Conservation (phyloP, 2,113 vertebrate species). For the Diadophis punctatus region DNA sequence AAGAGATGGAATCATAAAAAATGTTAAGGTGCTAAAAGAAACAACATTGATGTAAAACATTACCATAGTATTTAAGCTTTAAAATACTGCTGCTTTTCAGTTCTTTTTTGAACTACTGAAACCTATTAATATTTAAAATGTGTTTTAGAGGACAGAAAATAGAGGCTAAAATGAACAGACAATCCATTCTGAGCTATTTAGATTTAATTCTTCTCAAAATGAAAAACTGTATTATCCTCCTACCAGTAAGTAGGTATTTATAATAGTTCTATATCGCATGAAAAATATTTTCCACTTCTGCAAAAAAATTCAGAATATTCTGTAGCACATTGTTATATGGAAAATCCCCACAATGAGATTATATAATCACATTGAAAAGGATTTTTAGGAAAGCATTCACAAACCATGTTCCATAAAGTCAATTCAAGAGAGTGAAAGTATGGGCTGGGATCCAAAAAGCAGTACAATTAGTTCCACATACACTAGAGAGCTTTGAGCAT, state of each 20-base stretch:
- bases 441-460: background rate
- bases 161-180: background rate
- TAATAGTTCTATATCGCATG: conserved; percentile 15
- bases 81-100: conserved; percentile 53
- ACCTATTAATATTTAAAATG: conserved; percentile 28
- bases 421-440: conserved; percentile 32
- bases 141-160: background rate
- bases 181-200: background rate
- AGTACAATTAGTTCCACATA: conserved; percentile 3
- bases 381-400: conserved; percentile 42
- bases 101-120: conserved; percentile 34
- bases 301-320: conserved; percentile 51
- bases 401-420: conserved; percentile 31
- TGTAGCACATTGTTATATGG: conserved; percentile 1
- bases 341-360: conserved; percentile 25
- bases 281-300: conserved; percentile 31
- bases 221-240: conserved; percentile 30
- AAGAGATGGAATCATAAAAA: conserved; percentile 74
- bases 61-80: conserved; percentile 46
- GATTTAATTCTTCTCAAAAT: background rate
- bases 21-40: conserved; percentile 56
- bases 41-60: conserved; percentile 58
- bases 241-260: background rate
- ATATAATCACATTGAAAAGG: conserved; percentile 35
- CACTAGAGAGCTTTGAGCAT: background rate